Base-by-base conservation (phyloP, 2,888 invertebrate species). In the Sipha maydis region DNA sequence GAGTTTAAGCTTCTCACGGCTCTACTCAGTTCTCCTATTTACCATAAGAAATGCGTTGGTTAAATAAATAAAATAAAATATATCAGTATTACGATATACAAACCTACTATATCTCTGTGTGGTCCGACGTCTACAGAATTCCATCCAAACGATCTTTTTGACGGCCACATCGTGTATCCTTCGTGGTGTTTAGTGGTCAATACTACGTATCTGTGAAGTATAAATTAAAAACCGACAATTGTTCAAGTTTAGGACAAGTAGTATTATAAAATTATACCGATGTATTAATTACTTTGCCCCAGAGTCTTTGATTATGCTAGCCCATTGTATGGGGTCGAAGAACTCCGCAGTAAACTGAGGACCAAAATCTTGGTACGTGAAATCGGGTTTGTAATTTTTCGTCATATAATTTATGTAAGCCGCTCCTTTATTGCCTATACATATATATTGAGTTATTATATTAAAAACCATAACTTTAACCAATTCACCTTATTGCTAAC, bases 341-440 rank as follows among this genome's bases (percentile, higher is more conserved):
- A 98, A 96, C 92, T 98, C 97, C 0, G 97, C 97, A 1, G 95
- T 97, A 91, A 99, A 98, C 91, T 96, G 94, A 34, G 94, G 94
- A 0, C 95, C 98, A 92, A 99, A 98, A 89, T 98, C 97, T 91
- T 97, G 97, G 92, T 99, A 99, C 0, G 96, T 95, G 91, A 97
- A 98, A 83, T 93, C 94, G 5, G 97, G 97, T 86, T 95, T 95
- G 92, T 96, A 98, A 91, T 97, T 97, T 61, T 94, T 93, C 54
- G 94, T 92, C 96, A 99, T 97, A 91, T 96, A 98, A 0, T 94
- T 91, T 3, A 89, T 83, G 34, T 83, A 86, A 11, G 54, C 61
- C 25, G 78, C 56, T 28, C 76, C 34, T 69, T 84, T 79, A 4
- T 76, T 80, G 9, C 73, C 89, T 89, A 56, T 17, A 56, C 19